A percentile compares a stretch with the other conserved stretches of the same genome.
Evolutionary conservation across 1,140 invertebrate genomes (phyloP).

Genomic region (Drosophila athabasca): DNA sequence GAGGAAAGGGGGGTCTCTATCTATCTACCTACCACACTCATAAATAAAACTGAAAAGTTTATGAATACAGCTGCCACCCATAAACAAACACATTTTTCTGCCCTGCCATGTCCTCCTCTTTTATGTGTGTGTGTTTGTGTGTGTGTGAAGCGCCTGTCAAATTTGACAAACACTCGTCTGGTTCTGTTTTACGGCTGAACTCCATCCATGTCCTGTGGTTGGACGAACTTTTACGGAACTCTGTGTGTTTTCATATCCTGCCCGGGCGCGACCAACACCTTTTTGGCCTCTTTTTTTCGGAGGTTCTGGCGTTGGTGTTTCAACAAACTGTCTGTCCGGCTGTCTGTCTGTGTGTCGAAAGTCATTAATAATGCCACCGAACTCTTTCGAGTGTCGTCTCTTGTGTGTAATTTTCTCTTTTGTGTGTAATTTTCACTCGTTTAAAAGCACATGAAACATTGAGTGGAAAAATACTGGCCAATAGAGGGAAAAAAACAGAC

Average conservation of each 20-base stretch:
- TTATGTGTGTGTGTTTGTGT: constrained; percentile 3
- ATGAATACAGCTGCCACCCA: constrained; percentile 24
- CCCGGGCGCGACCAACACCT: constrained; percentile 22
- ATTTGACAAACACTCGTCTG: constrained; percentile 46
- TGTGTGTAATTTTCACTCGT: constrained; percentile 48
- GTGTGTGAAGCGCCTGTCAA: constrained; percentile 39
- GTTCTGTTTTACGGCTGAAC: constrained; percentile 23
- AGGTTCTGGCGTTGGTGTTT: neutral
- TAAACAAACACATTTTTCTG: constrained; percentile 15
- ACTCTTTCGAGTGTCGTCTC: constrained; percentile 20
- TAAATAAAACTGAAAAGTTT: constrained; percentile 44
- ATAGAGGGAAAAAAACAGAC: no score
- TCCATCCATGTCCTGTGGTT: constrained; percentile 28
- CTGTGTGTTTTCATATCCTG: constrained; percentile 27
- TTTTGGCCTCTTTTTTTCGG: constrained; percentile 6
- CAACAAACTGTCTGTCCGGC: constrained; percentile 38
- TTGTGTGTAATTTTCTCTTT: constrained; percentile 44
- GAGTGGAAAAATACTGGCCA: neutral
- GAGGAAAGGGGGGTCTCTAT: no score
- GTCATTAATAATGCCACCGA: constrained; percentile 51
- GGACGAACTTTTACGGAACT: constrained; percentile 7
- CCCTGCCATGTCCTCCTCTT: neutral
- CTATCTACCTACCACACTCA: neutral
- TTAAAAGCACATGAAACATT: constrained; percentile 38
- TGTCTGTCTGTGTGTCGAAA: constrained; percentile 26